Percentiles rank a stretch among this genome's conserved stretches.
phyloP scores from a whole-genome alignment of 2,888 invertebrate species.

The Philereme vetulata region DNA sequence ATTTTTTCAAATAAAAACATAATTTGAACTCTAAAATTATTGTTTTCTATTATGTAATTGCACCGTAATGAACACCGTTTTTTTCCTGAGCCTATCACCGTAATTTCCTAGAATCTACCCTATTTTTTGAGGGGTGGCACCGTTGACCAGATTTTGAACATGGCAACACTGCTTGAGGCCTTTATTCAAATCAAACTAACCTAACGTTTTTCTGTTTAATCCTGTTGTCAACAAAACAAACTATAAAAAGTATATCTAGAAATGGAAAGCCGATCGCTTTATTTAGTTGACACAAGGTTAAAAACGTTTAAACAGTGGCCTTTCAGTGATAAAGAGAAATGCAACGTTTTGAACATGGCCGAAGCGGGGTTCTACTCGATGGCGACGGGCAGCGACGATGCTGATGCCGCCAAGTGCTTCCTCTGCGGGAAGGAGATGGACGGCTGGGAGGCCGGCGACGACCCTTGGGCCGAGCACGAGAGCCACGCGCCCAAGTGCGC shows the following conservation, averaged over 20 bases:
- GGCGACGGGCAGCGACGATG: conserved; percentile 85
- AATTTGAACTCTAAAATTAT: no score
- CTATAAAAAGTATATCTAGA: not conserved
- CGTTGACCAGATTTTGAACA: no score
- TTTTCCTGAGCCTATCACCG: no score
- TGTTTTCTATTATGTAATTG: no score
- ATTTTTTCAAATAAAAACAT: no score
- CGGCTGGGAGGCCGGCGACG: conserved; percentile 93
- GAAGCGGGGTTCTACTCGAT: conserved; percentile 92
- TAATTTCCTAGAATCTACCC: no score
- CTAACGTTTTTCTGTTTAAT: not conserved
- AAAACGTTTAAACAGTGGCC: conserved; percentile 90
- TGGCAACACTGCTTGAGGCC: no score
- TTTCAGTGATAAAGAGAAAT: conserved; percentile 83
- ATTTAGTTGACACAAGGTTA: conserved; percentile 78
- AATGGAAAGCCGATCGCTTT: conserved; percentile 47
- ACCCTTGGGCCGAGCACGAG: conserved; percentile 91
- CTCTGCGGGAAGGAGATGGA: conserved; percentile 92
- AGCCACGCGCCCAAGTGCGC: conserved; percentile 89
- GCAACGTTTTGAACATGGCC: conserved; percentile 91
- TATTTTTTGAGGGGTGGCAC: no score
- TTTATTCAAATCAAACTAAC: no score
- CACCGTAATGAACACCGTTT: no score
- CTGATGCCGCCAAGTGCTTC: conserved; percentile 92
- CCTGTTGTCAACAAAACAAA: not conserved